Percentiles rank a stretch among this genome's conserved stretches.
phyloP scores from a whole-genome alignment of 2,888 invertebrate genomes.

The Rhorus exstirpatorius region DNA sequence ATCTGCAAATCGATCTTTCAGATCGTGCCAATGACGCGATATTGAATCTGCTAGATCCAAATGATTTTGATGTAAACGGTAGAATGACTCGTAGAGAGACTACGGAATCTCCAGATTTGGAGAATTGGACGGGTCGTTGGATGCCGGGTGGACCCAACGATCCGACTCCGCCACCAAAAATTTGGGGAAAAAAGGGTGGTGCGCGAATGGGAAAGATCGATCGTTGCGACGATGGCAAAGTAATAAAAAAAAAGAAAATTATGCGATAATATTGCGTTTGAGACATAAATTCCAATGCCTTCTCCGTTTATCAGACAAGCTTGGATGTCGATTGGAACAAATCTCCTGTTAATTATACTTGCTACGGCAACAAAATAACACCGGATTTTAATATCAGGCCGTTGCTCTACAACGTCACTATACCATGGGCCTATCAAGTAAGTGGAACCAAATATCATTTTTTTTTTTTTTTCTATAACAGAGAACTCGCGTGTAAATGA shows the following conservation, averaged over 20 bases:
- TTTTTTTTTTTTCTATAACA: constrained; percentile 13
- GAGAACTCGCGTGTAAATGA: no score
- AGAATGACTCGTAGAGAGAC: constrained; percentile 70
- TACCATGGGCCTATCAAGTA: constrained; percentile 88
- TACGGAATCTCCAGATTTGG: constrained; percentile 52
- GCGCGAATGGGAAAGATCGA: constrained; percentile 88
- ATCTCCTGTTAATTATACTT: constrained; percentile 88
- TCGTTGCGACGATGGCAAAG: constrained; percentile 90
- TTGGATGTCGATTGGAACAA: constrained; percentile 89
- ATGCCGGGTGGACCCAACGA: constrained; percentile 81
- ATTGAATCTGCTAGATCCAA: constrained; percentile 66
- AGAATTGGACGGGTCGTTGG: constrained; percentile 85
- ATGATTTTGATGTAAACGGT: constrained; percentile 52
- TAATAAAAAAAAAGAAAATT: constrained; percentile 81
- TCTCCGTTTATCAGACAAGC: constrained; percentile 87
- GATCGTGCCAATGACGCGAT: constrained; percentile 65
- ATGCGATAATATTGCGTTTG: neutral
- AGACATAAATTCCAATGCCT: constrained; percentile 21
- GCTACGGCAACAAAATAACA: constrained; percentile 87
- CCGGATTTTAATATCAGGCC: constrained; percentile 87
- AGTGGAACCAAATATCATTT: constrained; percentile 72
- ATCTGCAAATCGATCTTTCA: neutral
- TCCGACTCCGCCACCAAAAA: constrained; percentile 77
- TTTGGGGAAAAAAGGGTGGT: constrained; percentile 73
- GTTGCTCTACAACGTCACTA: constrained; percentile 86